Conservation (phyloP, 2,113 vertebrate species). For the Trogon melanurus region DNA sequence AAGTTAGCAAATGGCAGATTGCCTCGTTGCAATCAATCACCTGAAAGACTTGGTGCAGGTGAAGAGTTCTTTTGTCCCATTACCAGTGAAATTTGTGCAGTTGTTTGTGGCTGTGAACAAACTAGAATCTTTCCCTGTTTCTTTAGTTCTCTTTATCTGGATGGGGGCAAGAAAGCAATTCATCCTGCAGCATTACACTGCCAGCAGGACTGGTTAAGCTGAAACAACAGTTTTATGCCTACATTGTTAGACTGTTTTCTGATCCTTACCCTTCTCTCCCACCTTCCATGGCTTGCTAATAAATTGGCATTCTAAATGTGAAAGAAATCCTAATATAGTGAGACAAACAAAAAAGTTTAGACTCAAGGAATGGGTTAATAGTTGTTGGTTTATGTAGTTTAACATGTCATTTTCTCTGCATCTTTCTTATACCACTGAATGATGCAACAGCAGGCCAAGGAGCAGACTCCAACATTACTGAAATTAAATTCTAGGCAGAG, state of each 20-base stretch:
- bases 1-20: neutral
- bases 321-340: fast-evolving
- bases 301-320: neutral
- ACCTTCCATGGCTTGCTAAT: neutral
- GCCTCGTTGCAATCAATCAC: neutral
- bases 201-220: neutral
- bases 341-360: neutral
- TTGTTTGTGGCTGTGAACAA: neutral
- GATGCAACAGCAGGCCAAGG: neutral
- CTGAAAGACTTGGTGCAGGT: neutral
- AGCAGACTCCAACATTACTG: neutral
- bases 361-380: neutral
- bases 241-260: neutral
- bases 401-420: neutral
- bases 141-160: neutral
- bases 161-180: neutral
- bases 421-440: neutral
- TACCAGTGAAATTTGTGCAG: neutral
- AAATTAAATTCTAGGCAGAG: conserved; percentile 3
- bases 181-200: fast-evolving
- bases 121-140: neutral
- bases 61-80: neutral
- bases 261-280: fast-evolving
- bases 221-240: neutral
- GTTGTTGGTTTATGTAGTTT: neutral